Evolutionary conservation across 2,888 invertebrate genomes (phyloP), one percentile per base, ranked within the genome.

Genomic region (Colostygia pectinataria): DNA sequence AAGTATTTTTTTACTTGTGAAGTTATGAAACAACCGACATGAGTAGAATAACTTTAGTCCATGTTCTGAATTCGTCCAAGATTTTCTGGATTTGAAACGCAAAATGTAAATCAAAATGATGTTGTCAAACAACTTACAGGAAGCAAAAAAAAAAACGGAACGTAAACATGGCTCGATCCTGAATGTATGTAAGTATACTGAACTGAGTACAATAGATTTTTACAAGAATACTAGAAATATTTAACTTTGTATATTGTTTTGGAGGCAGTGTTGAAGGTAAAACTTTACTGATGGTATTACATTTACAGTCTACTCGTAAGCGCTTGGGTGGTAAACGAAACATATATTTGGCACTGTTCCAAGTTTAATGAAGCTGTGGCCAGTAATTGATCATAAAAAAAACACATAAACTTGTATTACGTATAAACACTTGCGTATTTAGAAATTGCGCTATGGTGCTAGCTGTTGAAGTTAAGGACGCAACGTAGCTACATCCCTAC

Each of bases 311-410:
- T 55, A 48, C 20, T 20, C 1, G 5, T 5, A 4, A 4, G 1
- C 48, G 53, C 42, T 48, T 56, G 50, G 50, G 54, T 57, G 58
- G 46, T 49, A 37, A 36, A 54, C 40, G 53, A 50, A 55, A 51
- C 37, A 53, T 56, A 55, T 50, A 43, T 55, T 66, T 69, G 67
- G 66, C 66, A 50, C 50, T 55, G 54, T 54, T 69, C 68, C 68
- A 69, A 60, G 45, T 51, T 39, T 67, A 59, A 65, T 64, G 39
- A 54, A 56, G 46, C 50, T 38, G 52, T 50, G 41, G 39, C 53
- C 53, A 51, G 59, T 59, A 63, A 71, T 66, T 66, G 68, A 61
- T 72, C 62, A 53, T 72, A 62, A 71, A 50, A 66, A n/a, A 57
- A 54, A 28, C 49, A 56, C 56, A 53, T 57, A 59, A 53, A 27